phyloP scores from a whole-genome alignment of 2,797 vertebrate species.

The Myiotriccus ornatus region DNA sequence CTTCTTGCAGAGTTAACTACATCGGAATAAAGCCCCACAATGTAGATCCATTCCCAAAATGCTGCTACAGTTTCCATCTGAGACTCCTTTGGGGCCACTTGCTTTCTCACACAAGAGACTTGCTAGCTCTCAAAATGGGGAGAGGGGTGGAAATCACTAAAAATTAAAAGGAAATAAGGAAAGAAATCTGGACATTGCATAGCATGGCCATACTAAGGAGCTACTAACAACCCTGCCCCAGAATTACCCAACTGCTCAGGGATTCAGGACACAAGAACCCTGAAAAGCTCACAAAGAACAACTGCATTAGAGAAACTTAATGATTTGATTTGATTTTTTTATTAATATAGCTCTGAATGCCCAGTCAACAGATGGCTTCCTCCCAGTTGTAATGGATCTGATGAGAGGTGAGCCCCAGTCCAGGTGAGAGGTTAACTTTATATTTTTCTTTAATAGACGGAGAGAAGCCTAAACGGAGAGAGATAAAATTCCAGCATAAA shows the following conservation, averaged over 20 bases:
- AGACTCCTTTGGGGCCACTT: neutral
- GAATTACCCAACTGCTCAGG: neutral
- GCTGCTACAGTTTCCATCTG: neutral
- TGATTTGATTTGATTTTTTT: neutral
- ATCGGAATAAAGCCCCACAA: fast-evolving
- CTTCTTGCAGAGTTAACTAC: neutral
- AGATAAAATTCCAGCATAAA: conserved; percentile 53
- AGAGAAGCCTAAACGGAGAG: neutral
- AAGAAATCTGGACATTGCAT: neutral
- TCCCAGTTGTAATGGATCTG: neutral
- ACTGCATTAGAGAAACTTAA: neutral
- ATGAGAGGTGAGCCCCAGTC: neutral
- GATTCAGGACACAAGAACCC: neutral
- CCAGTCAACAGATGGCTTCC: neutral
- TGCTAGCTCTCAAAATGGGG: neutral
- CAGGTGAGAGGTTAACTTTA: conserved; percentile 15
- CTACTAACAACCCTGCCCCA: neutral
- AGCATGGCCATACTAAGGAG: neutral
- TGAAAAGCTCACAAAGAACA: neutral
- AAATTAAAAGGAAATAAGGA: neutral
- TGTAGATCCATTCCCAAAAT: neutral
- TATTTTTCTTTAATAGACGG: neutral
- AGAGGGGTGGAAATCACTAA: neutral
- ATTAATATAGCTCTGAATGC: neutral
- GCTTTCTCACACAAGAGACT: neutral